Conservation (phyloP, 2,888 invertebrate species). For the Eulithis testata region DNA sequence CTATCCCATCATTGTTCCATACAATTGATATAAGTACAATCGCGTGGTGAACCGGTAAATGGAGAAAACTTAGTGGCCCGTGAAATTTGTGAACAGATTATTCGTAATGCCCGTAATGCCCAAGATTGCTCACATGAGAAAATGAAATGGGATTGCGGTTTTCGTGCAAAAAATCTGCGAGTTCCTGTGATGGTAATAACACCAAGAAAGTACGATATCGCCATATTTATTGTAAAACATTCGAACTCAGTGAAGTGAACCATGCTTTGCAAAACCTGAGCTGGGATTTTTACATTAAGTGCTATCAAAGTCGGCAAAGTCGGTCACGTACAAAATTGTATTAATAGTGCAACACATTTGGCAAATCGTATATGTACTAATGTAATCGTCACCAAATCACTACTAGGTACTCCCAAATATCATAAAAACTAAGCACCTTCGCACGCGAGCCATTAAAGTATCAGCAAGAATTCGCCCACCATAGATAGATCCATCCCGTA, state of each 20-base stretch:
- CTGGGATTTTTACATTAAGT: too few relatives aligned
- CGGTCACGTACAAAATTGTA: background rate
- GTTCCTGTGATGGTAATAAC: background rate
- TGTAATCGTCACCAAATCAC: constrained; percentile 17
- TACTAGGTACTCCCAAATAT: constrained; percentile 6
- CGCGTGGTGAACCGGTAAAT: constrained; percentile 56
- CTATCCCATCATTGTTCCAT: constrained; percentile 52
- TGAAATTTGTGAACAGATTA: constrained; percentile 52
- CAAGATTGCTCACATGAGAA: constrained; percentile 38
- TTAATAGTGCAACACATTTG: constrained; percentile 9
- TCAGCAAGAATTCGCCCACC: constrained; percentile 25
- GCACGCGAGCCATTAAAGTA: constrained; percentile 16
- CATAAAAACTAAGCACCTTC: constrained; percentile 28
- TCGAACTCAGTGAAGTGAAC: background rate
- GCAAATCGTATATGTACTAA: constrained; percentile 17
- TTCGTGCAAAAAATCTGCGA: background rate
- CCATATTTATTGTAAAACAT: background rate
- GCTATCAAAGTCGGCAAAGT: background rate
- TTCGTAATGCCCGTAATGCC: constrained; percentile 31
- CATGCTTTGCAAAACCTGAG: too few relatives aligned
- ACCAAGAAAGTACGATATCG: background rate
- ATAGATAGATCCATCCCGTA: constrained; percentile 26
- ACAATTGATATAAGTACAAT: constrained; percentile 44
- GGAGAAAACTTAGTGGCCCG: constrained; percentile 51
- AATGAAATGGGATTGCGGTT: constrained; percentile 30